phyloP scores from a whole-genome alignment of 2,113 vertebrate genomes.

The Pipa parva region DNA sequence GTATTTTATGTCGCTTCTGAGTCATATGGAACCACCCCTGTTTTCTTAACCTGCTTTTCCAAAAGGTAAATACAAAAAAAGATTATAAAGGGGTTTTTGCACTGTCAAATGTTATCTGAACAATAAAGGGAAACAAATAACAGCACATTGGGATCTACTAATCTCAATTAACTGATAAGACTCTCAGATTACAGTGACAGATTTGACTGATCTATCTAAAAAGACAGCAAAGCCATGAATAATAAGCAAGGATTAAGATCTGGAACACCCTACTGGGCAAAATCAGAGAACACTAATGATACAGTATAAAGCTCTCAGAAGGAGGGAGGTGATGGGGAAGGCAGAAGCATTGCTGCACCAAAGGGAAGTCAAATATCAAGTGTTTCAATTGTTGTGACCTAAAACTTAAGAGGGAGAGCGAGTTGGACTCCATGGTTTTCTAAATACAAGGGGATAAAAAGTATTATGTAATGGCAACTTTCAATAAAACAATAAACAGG shows the following conservation, averaged over 20 bases:
- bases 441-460: no score
- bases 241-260: conserved; percentile 39
- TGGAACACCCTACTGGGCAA: conserved; percentile 24
- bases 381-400: no score
- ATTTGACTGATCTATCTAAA: conserved; percentile 33
- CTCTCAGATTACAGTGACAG: conserved; percentile 31
- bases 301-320: no score
- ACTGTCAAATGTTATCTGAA: conserved; percentile 17
- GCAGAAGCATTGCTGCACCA: neutral
- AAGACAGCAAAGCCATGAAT: conserved; percentile 35
- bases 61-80: conserved; percentile 6
- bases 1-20: neutral
- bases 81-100: neutral
- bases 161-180: conserved; percentile 43
- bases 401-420: no score
- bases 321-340: neutral
- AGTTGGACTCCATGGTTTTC: no score
- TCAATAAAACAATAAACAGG: no score
- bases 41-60: neutral
- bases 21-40: neutral
- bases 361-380: neutral
- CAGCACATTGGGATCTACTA: conserved; percentile 30
- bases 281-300: conserved; percentile 1
- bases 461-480: no score
- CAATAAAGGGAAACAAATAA: conserved; percentile 36